A percentile compares a stretch with the other conserved stretches of the same genome.
phyloP scores from a whole-genome alignment of 2,113 vertebrate genomes.

The Todiramphus saurophagus region DNA sequence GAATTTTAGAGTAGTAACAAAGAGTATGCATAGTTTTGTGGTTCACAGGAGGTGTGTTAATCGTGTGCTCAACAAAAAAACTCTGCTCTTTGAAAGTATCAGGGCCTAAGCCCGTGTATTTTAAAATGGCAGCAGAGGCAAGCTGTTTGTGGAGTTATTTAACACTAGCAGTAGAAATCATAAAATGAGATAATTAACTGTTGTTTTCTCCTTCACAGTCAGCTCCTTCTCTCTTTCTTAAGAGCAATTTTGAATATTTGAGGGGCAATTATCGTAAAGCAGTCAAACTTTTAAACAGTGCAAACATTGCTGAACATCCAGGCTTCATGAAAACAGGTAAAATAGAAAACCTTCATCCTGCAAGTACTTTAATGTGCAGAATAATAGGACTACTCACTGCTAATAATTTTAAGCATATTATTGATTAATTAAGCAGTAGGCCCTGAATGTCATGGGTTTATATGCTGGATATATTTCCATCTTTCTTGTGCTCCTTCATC shows the following conservation, averaged over 20 bases:
- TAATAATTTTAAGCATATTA: not conserved
- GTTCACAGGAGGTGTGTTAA: not conserved
- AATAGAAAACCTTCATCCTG: not conserved
- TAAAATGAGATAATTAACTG: not conserved
- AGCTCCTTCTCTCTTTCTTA: slow-evolving; percentile 94
- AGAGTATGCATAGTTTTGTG: not conserved
- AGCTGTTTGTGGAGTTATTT: not conserved
- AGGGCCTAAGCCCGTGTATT: not conserved
- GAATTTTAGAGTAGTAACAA: not conserved
- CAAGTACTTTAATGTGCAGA: not conserved
- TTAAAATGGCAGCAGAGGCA: not conserved
- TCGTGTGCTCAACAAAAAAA: not conserved
- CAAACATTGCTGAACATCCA: slow-evolving; percentile 95
- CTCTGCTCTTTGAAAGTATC: not conserved
- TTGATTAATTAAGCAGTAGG: not conserved
- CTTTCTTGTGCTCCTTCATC: not conserved
- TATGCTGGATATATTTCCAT: not conserved
- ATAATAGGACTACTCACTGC: not conserved
- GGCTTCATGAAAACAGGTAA: slow-evolving; percentile 97
- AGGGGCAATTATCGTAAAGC: slow-evolving; percentile 98
- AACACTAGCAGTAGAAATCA: not conserved
- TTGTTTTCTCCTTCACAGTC: slow-evolving; percentile 79
- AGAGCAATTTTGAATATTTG: slow-evolving; percentile 99
- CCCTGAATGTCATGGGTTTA: not conserved
- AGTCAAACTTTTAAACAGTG: slow-evolving; percentile 94